phyloP scores from a whole-genome alignment of 2,113 vertebrate species.

The mouse (Mus musculus) region DNA sequence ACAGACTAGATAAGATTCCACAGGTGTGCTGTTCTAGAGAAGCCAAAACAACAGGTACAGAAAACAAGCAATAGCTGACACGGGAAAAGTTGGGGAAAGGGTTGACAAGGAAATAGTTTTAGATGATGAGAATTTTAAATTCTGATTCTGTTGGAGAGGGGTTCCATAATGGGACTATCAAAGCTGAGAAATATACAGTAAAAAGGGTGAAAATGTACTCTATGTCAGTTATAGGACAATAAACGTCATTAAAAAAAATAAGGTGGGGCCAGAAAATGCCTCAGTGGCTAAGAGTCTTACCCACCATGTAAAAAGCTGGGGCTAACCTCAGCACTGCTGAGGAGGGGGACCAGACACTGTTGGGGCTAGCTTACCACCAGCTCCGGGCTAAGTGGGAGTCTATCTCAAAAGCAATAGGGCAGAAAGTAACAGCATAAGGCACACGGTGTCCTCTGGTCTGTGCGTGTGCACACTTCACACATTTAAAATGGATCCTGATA shows the following conservation, averaged over 20 bases:
- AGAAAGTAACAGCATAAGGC: background rate
- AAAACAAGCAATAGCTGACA: conserved; percentile 13
- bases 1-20: background rate
- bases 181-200: conserved; percentile 33
- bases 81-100: background rate
- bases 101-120: background rate
- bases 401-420: background rate
- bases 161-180: background rate
- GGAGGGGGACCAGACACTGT: background rate
- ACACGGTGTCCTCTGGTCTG: background rate
- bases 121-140: background rate
- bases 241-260: background rate
- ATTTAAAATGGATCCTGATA: background rate
- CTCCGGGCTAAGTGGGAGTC: background rate
- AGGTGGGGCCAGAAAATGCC: background rate
- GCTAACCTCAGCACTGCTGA: background rate
- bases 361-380: background rate
- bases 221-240: background rate
- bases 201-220: conserved; percentile 13
- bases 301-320: too few species aligned
- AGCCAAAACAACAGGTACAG: background rate
- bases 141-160: background rate
- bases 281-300: background rate
- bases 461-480: background rate
- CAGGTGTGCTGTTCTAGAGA: background rate